Percentiles rank a stretch among this genome's conserved stretches.
phyloP scores from a whole-genome alignment of 1,140 invertebrate species.

The Diuraphis noxia region DNA sequence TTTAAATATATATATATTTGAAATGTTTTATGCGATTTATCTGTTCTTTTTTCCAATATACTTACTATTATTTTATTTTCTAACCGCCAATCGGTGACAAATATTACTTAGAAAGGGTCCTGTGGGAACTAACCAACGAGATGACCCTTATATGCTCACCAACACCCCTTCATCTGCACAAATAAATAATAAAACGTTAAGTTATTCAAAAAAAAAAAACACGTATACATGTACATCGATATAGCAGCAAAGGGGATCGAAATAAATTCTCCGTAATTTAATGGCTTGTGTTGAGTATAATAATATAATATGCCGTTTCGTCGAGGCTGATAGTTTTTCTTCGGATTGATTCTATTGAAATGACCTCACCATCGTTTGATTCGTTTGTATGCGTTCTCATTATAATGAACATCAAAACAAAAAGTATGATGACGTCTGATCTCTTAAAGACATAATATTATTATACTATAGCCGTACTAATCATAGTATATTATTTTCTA shows the following conservation, averaged over 20 bases:
- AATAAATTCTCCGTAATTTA: slow-evolving; percentile 12
- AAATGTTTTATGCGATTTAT: slow-evolving; percentile 20
- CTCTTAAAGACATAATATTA: background rate
- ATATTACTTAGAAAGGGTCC: background rate
- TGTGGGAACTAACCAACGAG: slow-evolving; percentile 8
- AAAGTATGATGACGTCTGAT: background rate
- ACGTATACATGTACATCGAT: background rate
- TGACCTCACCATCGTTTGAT: background rate
- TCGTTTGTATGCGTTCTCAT: background rate
- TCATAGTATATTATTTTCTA: background rate
- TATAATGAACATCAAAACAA: slow-evolving; percentile 10
- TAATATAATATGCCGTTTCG: background rate
- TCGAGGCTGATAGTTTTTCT: slow-evolving; percentile 1
- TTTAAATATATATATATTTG: background rate
- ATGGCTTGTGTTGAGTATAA: background rate
- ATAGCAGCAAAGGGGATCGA: background rate
- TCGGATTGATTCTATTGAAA: background rate
- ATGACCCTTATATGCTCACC: background rate
- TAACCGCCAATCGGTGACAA: background rate
- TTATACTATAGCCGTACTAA: background rate
- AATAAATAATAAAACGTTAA: slow-evolving; percentile 20
- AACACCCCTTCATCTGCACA: background rate
- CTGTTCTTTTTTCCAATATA: background rate
- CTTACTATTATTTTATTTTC: background rate
- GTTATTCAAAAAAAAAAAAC: slow-evolving; percentile 6